These are phyloP conservation scores for Epizoanthus rinbou DNA, from an alignment of 92 coral and sea anemone species.

Conservation along the genomic window DNA sequence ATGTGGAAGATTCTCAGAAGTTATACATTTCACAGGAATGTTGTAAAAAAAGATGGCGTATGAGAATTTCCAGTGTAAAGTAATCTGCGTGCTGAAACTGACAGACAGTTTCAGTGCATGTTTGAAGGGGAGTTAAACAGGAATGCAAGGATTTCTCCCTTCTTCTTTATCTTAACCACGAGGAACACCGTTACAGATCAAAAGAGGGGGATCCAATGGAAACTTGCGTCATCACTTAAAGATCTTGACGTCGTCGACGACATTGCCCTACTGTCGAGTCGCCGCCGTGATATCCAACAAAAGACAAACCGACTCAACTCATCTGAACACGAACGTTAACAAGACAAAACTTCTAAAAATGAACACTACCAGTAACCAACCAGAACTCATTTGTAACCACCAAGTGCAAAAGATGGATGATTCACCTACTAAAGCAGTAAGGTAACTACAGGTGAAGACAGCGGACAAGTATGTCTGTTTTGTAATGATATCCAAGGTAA, in stretches of 20 bases:
- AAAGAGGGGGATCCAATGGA: no score
- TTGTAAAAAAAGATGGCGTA: background rate
- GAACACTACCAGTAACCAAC: background rate
- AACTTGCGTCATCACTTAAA: background rate
- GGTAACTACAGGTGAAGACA: background rate
- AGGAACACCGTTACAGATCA: no score
- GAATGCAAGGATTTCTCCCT: no score
- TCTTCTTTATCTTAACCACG: no score
- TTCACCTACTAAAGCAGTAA: no score
- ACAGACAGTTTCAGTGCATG: no score
- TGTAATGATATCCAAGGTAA: no score
- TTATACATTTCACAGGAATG: background rate
- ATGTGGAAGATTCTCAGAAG: background rate
- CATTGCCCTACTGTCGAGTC: background rate
- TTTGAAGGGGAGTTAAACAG: no score
- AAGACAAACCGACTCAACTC: constrained; percentile 10
- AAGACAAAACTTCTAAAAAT: constrained; percentile 19
- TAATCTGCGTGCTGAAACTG: no score
- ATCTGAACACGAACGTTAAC: background rate
- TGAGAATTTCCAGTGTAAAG: background rate
- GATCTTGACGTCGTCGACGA: constrained; percentile 25
- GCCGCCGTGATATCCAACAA: constrained; percentile 18
- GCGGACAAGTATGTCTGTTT: background rate
- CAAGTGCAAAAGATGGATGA: background rate
- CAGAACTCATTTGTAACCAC: background rate